Base-by-base conservation (phyloP, 2,113 vertebrate species). In the Motacilla tschutschensis region DNA sequence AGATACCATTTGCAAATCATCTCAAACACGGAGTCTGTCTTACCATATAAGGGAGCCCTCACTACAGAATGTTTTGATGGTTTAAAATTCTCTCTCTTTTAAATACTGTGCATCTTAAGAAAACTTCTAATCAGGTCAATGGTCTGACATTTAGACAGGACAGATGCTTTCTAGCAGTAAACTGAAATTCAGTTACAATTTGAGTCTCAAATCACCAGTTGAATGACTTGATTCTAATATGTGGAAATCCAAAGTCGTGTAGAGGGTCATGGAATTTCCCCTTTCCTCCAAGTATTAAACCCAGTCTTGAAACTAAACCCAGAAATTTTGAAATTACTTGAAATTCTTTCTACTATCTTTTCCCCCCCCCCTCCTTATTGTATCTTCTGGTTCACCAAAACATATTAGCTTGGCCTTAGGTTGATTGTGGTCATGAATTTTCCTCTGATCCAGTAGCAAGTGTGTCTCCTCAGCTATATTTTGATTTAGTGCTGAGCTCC, bases 1-100 rank as follows among this genome's bases (percentile, higher is more conserved):
- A 89, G 78, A 70, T 53, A 69, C 22, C 24, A 50, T 75, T 93
- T 92, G 75, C 80, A 94, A 86, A 82, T 84, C 43, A 20, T 83
- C 44, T 75, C 64, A 69, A 82, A 53, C 28, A 67, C 6, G 0
- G 21, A 65, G 40, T 51, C 76, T 87, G 50, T 40, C 69, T 82
- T 89, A 48, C 63, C 31, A 8, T 69, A 41, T 40, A 84, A 86
- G 50, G 76, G 76, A 79, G 17, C 41, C 17, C 12, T 74, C 51
- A 24, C 40, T 57, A 12, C 15, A 65, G 26, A 5, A 16, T 38
- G 29, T 81, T 86, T 65, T 81, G 40, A 50, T 79, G 33, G 31
- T 88, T 75, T 55, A 66, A 82, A 73, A 44, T 59, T 65, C 15
- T 85, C 17, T 87, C 16, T 10, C 35, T 78, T 91, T 70, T 72